A percentile compares a stretch with the other conserved stretches of the same genome.
Conservation (phyloP, 2,888 invertebrate genomes). For the Lasioglossum leucozonium region DNA sequence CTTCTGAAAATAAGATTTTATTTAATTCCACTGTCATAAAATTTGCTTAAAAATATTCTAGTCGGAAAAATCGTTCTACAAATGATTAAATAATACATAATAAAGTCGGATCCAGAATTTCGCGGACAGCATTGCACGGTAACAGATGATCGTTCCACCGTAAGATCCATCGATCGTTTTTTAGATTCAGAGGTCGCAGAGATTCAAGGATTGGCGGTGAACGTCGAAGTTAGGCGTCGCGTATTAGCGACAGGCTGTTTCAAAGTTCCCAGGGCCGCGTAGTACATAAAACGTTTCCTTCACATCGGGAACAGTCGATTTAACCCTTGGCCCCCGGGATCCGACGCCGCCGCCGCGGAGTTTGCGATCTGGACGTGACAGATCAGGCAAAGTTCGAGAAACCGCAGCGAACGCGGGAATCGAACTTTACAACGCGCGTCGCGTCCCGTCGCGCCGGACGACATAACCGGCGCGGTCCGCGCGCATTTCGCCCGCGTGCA, state of each 20-base stretch:
- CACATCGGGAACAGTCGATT: slow-evolving; percentile 59
- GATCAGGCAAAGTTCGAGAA: slow-evolving; percentile 68
- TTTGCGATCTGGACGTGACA: slow-evolving; percentile 67
- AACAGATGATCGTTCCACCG: background rate
- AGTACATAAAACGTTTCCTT: slow-evolving; percentile 58
- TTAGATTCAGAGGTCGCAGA: background rate
- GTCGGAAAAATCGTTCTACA: no score
- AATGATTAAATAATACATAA: background rate
- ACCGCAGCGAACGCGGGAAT: slow-evolving; percentile 69
- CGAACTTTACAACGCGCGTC: slow-evolving; percentile 63
- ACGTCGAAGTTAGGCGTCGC: slow-evolving; percentile 45
- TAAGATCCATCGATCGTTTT: background rate
- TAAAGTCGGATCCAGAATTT: background rate
- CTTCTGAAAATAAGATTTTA: no score
- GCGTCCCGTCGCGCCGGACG: slow-evolving; percentile 26
- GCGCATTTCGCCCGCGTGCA: slow-evolving; percentile 15
- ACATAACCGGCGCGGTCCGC: slow-evolving; percentile 56
- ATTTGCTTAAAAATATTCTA: no score
- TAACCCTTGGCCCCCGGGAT: slow-evolving; percentile 46
- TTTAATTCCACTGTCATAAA: no score
- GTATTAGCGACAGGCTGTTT: slow-evolving; percentile 34
- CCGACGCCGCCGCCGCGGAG: slow-evolving; percentile 42
- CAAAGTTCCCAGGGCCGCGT: slow-evolving; percentile 38
- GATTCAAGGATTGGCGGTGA: slow-evolving; percentile 20
- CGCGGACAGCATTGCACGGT: no score